A percentile compares a stretch with the other conserved stretches of the same genome.
Evolutionary conservation across 2,797 vertebrate genomes (phyloP).

Genomic region (Carapus acus): DNA sequence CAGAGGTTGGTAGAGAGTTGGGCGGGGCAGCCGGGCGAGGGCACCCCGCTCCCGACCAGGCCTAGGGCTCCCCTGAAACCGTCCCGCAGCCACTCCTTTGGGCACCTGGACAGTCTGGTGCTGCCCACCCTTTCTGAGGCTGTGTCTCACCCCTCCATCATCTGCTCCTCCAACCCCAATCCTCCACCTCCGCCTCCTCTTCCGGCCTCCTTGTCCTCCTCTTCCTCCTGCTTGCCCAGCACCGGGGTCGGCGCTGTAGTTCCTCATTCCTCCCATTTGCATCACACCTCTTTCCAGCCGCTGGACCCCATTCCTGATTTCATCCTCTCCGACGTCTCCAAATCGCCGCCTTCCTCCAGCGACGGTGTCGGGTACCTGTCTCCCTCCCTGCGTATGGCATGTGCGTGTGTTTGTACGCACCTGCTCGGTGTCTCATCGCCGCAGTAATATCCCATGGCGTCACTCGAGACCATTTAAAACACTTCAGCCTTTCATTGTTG

Average conservation of each 20-base stretch:
- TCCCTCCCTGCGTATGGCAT: constrained; percentile 51
- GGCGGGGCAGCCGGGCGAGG: constrained; percentile 70
- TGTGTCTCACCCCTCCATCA: constrained; percentile 68
- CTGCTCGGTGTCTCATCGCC: constrained; percentile 7
- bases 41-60: constrained; percentile 65
- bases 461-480: background rate
- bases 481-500: constrained; percentile 1
- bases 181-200: constrained; percentile 58
- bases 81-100: constrained; percentile 82
- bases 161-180: constrained; percentile 56
- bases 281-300: constrained; percentile 89
- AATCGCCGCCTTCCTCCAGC: constrained; percentile 67
- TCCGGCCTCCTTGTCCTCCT: too few relatives aligned
- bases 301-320: constrained; percentile 88
- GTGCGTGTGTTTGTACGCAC: constrained; percentile 36
- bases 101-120: constrained; percentile 74
- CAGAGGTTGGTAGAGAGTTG: constrained; percentile 99
- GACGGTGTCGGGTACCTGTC: constrained; percentile 84
- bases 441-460: too few relatives aligned
- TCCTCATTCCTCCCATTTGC: constrained; percentile 78
- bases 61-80: constrained; percentile 75
- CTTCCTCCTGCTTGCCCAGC: constrained; percentile 61
- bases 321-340: constrained; percentile 78
- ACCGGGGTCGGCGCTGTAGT: constrained; percentile 54
- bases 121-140: constrained; percentile 73